Percentiles rank a stretch among this genome's conserved stretches.
These are phyloP conservation scores for Diachasma alloeum DNA, from an alignment of 1,140 invertebrate genomes.

Conservation along the genomic window DNA sequence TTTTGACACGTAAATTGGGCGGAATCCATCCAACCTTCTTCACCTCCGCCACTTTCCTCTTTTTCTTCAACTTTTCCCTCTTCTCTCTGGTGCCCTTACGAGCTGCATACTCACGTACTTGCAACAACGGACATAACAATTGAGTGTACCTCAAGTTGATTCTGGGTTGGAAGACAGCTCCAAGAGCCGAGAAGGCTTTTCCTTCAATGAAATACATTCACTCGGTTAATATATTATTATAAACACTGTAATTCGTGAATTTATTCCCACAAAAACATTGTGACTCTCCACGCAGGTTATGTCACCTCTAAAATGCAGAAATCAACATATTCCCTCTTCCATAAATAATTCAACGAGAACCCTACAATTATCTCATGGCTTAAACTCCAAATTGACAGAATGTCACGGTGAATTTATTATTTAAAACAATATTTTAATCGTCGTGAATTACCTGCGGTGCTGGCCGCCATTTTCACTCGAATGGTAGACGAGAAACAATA, in stretches of 20 bases:
- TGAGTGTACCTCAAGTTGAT: constrained; percentile 10
- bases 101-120: constrained; percentile 70
- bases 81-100: constrained; percentile 80
- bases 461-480: neutral
- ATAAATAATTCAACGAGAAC: neutral
- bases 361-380: neutral
- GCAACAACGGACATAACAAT: constrained; percentile 38
- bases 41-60: constrained; percentile 72
- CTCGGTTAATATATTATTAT: too few species aligned
- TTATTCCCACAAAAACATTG: neutral
- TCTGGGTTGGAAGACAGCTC: neutral
- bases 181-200: neutral
- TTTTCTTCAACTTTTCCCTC: constrained; percentile 68
- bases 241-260: neutral
- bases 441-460: neutral
- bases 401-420: neutral
- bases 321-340: neutral
- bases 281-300: neutral
- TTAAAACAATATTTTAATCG: neutral
- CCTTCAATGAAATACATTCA: neutral
- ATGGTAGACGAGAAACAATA: neutral
- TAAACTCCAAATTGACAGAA: neutral
- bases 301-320: neutral
- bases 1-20: constrained; percentile 68
- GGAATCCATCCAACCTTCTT: constrained; percentile 75